These are phyloP conservation scores for Nyctibius bracteatus DNA, from an alignment of 2,113 vertebrate species.

Conservation along the genomic window DNA sequence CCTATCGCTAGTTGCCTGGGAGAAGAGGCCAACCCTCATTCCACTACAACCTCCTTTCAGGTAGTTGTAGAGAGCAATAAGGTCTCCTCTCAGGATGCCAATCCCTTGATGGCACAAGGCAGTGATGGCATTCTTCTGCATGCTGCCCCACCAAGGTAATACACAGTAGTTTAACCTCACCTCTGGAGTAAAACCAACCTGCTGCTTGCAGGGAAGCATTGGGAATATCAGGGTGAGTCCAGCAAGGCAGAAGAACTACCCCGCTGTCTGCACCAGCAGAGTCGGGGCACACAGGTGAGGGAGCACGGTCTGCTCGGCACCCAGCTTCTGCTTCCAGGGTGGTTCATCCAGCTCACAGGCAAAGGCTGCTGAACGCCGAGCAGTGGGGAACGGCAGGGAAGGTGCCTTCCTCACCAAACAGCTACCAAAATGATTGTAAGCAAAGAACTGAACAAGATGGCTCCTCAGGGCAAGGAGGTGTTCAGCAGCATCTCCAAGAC, in stretches of 20 bases:
- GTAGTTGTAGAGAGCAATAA: too few species aligned
- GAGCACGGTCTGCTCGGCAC: background rate
- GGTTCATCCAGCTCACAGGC: background rate
- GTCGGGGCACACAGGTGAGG: accelerated
- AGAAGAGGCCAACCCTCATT: too few species aligned
- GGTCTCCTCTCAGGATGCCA: too few species aligned
- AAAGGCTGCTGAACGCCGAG: background rate
- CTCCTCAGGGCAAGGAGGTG: background rate
- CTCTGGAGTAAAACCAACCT: background rate
- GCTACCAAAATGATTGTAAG: background rate
- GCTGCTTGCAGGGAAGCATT: background rate
- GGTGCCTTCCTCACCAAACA: background rate
- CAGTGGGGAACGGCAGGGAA: background rate
- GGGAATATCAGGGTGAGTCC: background rate
- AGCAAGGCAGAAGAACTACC: background rate
- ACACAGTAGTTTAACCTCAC: background rate
- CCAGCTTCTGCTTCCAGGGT: accelerated
- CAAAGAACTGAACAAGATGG: background rate
- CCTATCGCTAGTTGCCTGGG: too few species aligned
- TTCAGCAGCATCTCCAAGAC: background rate
- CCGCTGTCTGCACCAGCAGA: background rate
- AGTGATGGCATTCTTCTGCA: background rate
- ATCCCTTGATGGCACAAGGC: background rate
- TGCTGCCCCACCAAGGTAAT: background rate
- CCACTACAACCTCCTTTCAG: too few species aligned